phyloP scores from a whole-genome alignment of 2,797 vertebrate species.

The Falco naumanni region DNA sequence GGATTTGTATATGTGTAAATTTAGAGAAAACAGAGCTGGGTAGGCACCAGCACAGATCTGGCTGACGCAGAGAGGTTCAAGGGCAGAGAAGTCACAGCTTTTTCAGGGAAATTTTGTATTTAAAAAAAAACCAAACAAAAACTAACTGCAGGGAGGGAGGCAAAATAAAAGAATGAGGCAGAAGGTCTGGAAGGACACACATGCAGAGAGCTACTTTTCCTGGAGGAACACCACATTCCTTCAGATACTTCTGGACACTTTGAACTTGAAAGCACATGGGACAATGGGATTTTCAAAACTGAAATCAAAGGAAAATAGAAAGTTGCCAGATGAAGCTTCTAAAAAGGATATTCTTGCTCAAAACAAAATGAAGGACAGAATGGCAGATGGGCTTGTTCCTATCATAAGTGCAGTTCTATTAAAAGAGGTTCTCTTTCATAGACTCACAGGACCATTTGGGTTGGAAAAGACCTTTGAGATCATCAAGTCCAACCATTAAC shows the following conservation, averaged over 20 bases:
- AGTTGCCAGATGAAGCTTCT: conserved; percentile 55
- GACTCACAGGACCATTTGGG: fast-evolving
- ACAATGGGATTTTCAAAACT: conserved; percentile 56
- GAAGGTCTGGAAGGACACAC: conserved; percentile 34
- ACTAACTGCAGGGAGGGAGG: not conserved
- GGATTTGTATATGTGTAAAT: not conserved
- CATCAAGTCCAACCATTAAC: not conserved
- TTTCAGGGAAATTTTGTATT: not conserved
- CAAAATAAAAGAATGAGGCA: conserved; percentile 43
- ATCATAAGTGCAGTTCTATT: not conserved
- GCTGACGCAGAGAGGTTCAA: conserved; percentile 20
- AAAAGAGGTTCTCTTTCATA: not conserved
- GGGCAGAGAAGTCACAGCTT: conserved; percentile 32
- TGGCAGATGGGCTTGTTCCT: conserved; percentile 22
- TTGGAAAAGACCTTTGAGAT: not conserved
- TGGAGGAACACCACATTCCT: conserved; percentile 43
- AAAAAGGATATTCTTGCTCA: conserved; percentile 36
- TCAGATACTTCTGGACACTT: conserved; percentile 44
- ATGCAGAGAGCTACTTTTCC: conserved; percentile 53
- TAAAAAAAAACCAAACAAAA: too few relatives aligned
- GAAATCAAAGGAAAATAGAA: conserved; percentile 50
- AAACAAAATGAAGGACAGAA: conserved; percentile 16
- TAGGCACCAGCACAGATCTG: not conserved
- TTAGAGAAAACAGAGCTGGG: conserved; percentile 36
- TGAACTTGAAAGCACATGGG: conserved; percentile 56